Evolutionary conservation across 2,797 vertebrate genomes (phyloP), one percentile per base, ranked within the genome.

Genomic region (Tenualosa thibaudeaui): DNA sequence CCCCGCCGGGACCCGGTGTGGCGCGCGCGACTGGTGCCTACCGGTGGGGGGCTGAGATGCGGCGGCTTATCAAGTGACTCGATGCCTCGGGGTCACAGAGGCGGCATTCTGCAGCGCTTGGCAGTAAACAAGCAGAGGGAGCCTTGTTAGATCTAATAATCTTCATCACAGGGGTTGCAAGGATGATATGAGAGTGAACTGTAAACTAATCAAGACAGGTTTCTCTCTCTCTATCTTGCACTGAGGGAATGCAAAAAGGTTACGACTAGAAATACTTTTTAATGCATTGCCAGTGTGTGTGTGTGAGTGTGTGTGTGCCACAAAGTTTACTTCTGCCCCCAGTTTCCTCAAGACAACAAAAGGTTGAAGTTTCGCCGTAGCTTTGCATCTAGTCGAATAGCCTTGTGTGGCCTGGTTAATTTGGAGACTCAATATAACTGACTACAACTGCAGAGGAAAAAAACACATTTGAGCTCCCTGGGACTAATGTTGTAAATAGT

Each of bases 181-280:
- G 93, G 93, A 93, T 91, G 93, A 93, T 93, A 92, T 92, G 91
- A 90, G 91, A 92, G 90, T 84, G 90, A 93, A 93, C 91, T 91
- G 93, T 93, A 94, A 94, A 92, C 94, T 95, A 93, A 95, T 95
- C 93, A 95, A 91, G 92, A 90, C 84, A 87, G 87, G 88, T 88
- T 90, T 86, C 26, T 26, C 62, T 68, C n/a, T 43, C 75, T 54
- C 86, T 83, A 68, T 82, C 86, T 89, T 86, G 90, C 92, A 88
- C 91, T 85, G 88, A 93, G 93, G 92, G 91, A 90, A 85, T 83
- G 89, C 90, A 87, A 90, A 94, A 94, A 94, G 94, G 94, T 94
- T 95, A 93, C 90, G 88, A 24, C 83, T 85, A 82, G 89, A 90
- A 90, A 90, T 87, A 87, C 90, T 58, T 89, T 90, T 90, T 89